Evolutionary conservation across 2,888 invertebrate species (phyloP).

Genomic region (Cynaeus angustus): DNA sequence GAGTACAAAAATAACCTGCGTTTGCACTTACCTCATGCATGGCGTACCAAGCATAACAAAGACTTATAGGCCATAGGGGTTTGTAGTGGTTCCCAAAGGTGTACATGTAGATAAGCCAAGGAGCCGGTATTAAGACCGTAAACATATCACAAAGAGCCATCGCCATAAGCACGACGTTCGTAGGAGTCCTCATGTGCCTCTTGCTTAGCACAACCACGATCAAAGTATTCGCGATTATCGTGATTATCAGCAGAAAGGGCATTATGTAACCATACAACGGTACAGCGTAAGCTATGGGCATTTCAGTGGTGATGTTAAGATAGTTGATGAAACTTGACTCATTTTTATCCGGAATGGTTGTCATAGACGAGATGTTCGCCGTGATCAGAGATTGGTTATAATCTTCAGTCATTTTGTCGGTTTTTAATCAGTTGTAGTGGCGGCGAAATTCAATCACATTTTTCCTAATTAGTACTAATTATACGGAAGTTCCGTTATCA

Average conservation of each 20-base stretch:
- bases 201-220: conserved; percentile 93
- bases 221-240: conserved; percentile 92
- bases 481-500: background rate
- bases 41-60: conserved; percentile 86
- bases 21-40: conserved; percentile 83
- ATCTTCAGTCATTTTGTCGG: conserved; percentile 15
- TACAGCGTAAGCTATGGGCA: conserved; percentile 79
- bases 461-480: conserved; percentile 11
- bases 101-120: conserved; percentile 94
- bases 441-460: conserved; percentile 28
- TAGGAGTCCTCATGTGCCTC: conserved; percentile 93
- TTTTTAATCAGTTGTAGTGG: background rate
- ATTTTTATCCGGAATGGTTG: conserved; percentile 2
- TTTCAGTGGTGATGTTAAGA: conserved; percentile 78
- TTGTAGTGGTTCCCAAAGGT: conserved; percentile 91
- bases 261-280: conserved; percentile 86
- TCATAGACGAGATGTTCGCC: background rate
- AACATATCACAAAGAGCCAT: conserved; percentile 97
- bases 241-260: conserved; percentile 89
- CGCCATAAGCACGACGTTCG: conserved; percentile 94
- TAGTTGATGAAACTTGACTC: background rate
- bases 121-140: conserved; percentile 91
- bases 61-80: conserved; percentile 82
- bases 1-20: conserved; percentile 26
- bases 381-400: background rate